Evolutionary conservation across 2,888 invertebrate genomes (phyloP).

Genomic region (Tachina grossa): DNA sequence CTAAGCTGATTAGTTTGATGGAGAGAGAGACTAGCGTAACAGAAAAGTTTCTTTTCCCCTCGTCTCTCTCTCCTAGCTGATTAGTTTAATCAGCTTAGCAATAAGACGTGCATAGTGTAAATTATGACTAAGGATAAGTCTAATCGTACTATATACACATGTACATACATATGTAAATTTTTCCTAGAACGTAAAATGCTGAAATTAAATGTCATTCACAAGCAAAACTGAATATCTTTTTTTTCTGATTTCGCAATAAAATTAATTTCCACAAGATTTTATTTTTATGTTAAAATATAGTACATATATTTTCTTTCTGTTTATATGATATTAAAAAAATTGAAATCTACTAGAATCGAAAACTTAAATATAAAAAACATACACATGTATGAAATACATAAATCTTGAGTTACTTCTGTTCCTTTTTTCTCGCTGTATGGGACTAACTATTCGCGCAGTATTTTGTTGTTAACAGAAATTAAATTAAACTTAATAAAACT

Average conservation of each 20-base stretch:
- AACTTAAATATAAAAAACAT: constrained; percentile 54
- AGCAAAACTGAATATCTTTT: too few species aligned
- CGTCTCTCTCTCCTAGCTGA: too few species aligned
- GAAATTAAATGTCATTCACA: too few species aligned
- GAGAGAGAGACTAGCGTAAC: too few species aligned
- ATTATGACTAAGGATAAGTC: too few species aligned
- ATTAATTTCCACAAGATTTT: not conserved
- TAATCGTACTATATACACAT: too few species aligned
- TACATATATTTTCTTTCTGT: constrained; percentile 11
- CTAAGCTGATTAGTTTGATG: too few species aligned
- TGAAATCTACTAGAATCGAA: constrained; percentile 65
- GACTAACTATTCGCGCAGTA: constrained; percentile 70
- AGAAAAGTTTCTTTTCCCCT: too few species aligned
- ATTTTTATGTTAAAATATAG: not conserved
- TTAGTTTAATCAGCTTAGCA: too few species aligned
- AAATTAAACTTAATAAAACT: constrained; percentile 69
- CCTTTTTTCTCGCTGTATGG: constrained; percentile 57
- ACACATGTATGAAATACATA: constrained; percentile 50
- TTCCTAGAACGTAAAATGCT: too few species aligned
- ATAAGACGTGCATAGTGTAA: too few species aligned
- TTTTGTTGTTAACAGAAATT: constrained; percentile 64
- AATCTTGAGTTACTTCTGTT: constrained; percentile 45
- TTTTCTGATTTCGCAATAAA: not conserved
- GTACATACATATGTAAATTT: too few species aligned
- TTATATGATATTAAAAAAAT: constrained; percentile 28